Base-by-base conservation (phyloP, 2,888 invertebrate genomes). In the Poecilobothrus nobilitatus region DNA sequence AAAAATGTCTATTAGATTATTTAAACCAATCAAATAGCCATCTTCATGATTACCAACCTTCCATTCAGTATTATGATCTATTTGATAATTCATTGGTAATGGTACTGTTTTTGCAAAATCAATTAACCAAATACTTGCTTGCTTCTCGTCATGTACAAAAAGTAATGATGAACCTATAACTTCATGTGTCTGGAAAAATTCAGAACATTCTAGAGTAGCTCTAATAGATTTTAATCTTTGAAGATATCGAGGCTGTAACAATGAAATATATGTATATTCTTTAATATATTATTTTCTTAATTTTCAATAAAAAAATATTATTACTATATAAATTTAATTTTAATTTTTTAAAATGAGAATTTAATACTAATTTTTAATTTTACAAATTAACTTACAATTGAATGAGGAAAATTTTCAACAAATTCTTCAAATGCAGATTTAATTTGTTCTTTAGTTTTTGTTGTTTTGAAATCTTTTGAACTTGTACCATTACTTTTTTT, bases 41-140 rank as follows among this genome's bases (percentile, higher is more conserved):
- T 97, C 97, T 84, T 97, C 97, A 78, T 95, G 96, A 82, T 95
- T 97, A 63, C 96, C 96, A 71, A 95, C 95, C 78, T 89, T 90
- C 97, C 97, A 97, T 68, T 89, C 88, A 27, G 89, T 87, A 71
- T 87, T 87, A 81, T 97, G 97, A 76, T 89, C 87, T 70, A 95
- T 92, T 62, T 80, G 84, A 71, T 90, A 83, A 71, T 89, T 86
- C 1, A 87, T 86, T 0, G 95, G 93, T 61, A 97, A 85, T 18
- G 89, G 87, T 65, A 94, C 87, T 0, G 96, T 95, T 83, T 98
- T 98, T 66, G 97, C 97, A 79, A 98, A 98, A 83, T 98, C 97
- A 74, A 98, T 98, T 84, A 98, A 87, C 97, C 97, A 98, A 18
- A 95, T 89, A 71, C 92, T 93, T 37, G 95, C 94, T 78, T 89